Evolutionary conservation across 2,888 invertebrate species (phyloP), one percentile per base, ranked within the genome.

Genomic region (Adelphocoris suturalis): DNA sequence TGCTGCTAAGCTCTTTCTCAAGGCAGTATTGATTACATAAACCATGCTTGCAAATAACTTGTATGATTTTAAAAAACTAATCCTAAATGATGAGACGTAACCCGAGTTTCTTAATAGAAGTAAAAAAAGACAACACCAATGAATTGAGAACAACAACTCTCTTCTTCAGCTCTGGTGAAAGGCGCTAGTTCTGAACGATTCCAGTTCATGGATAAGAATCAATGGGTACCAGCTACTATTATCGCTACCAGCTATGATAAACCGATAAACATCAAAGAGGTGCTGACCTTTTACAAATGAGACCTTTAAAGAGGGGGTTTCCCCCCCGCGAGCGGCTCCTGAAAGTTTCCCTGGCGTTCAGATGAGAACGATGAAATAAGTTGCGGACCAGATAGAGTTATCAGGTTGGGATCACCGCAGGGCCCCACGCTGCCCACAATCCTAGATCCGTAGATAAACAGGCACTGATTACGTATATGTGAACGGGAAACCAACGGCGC

Each of bases 281-380:
- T n/a, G 52, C 57, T n/a, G 57, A 57, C 57, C 57, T 57, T n/a
- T 57, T 57, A 57, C 57, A 57, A 57, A 57, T 57, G 19, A 7
- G 52, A n/a, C 57, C 57, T 57, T 57, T 57, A n/a, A 57, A 57
- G 16, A n/a, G 5, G 19, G 16, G 16, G 0, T 57, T 16, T n/a
- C n/a, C n/a, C 16, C 7, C n/a, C 57, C 37, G 37, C n/a, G 57
- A n/a, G 57, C 14, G 14, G 57, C 57, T 57, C 16, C 57, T 0
- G 5, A 57, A n/a, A 7, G 57, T 57, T 57, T 57, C 57, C 5
- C 57, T 7, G 19, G 12, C 16, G n/a, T 57, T n/a, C 57, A n/a
- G n/a, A n/a, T n/a, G n/a, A n/a, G 57, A n/a, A n/a, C 16, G 57
- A 52, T 16, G 52, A 52, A 16, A 57, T 57, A 5, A 57, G 57